These are phyloP conservation scores for Geococcyx californianus DNA, from an alignment of 2,113 vertebrate genomes.

Conservation along the genomic window DNA sequence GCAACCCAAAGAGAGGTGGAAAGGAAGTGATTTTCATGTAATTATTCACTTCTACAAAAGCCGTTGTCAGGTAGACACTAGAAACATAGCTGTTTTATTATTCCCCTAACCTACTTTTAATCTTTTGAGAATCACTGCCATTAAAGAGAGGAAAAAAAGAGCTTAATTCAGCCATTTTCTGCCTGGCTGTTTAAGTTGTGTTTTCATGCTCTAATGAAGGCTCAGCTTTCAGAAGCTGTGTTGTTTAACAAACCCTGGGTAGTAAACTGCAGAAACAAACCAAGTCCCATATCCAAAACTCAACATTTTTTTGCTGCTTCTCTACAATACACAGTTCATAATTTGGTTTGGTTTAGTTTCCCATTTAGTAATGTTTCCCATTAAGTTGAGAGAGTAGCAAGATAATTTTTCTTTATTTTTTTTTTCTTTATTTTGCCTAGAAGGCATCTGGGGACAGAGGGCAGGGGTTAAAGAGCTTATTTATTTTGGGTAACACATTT, in stretches of 20 bases:
- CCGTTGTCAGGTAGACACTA: constrained; percentile 82
- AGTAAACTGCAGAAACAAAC: constrained; percentile 53
- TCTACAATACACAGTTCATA: background rate
- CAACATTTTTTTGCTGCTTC: background rate
- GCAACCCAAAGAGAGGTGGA: constrained; percentile 80
- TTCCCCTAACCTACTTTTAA: constrained; percentile 83
- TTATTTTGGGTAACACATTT: constrained; percentile 14
- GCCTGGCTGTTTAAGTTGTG: constrained; percentile 69
- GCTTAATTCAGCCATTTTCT: constrained; percentile 79
- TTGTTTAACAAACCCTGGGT: constrained; percentile 31
- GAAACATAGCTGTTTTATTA: constrained; percentile 81
- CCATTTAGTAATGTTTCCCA: background rate
- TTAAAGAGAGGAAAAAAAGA: constrained; percentile 70
- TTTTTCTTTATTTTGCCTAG: no score
- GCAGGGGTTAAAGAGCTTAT: constrained; percentile 7
- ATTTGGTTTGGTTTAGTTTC: constrained; percentile 24
- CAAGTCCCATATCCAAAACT: background rate
- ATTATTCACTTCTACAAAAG: constrained; percentile 82
- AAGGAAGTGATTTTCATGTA: constrained; percentile 83
- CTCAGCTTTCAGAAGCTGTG: constrained; percentile 55
- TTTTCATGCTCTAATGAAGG: constrained; percentile 64
- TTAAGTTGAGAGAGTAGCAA: background rate
- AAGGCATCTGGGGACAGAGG: constrained; percentile 11
- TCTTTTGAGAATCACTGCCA: constrained; percentile 72
- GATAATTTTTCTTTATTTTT: background rate